These are phyloP conservation scores for Euzophera pinguis DNA, from an alignment of 2,888 invertebrate species.

Conservation along the genomic window DNA sequence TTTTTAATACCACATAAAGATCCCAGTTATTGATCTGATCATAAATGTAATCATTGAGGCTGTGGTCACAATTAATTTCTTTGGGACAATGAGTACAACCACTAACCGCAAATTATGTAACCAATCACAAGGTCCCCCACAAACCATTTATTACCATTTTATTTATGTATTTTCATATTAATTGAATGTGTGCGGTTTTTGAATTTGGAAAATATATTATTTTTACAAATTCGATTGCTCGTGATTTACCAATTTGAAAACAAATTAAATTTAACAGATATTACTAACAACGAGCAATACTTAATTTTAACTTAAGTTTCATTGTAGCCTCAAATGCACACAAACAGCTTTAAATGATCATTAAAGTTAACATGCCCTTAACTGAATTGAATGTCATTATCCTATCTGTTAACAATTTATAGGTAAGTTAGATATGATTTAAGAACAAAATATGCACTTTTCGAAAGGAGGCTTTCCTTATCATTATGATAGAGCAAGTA, in stretches of 20 bases:
- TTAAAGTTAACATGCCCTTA: too few species aligned
- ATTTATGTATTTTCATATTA: not conserved
- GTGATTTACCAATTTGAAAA: too few species aligned
- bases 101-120: constrained; percentile 1
- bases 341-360: too few species aligned
- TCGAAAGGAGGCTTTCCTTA: not conserved
- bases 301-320: too few species aligned
- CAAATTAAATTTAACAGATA: too few species aligned
- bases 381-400: too few species aligned
- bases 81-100: constrained; percentile 11
- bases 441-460: not conserved
- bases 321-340: too few species aligned
- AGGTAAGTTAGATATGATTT: too few species aligned
- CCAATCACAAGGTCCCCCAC: not conserved
- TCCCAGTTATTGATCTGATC: not conserved
- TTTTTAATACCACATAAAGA: not conserved
- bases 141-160: not conserved
- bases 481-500: constrained; percentile 11
- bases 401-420: too few species aligned
- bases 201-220: too few species aligned
- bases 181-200: not conserved
- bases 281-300: too few species aligned
- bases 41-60: not conserved
- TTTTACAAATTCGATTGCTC: too few species aligned
- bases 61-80: constrained; percentile 28